A percentile compares a stretch with the other conserved stretches of the same genome.
Conservation (phyloP, 1,140 invertebrate genomes). For the Anastrepha obliqua region DNA sequence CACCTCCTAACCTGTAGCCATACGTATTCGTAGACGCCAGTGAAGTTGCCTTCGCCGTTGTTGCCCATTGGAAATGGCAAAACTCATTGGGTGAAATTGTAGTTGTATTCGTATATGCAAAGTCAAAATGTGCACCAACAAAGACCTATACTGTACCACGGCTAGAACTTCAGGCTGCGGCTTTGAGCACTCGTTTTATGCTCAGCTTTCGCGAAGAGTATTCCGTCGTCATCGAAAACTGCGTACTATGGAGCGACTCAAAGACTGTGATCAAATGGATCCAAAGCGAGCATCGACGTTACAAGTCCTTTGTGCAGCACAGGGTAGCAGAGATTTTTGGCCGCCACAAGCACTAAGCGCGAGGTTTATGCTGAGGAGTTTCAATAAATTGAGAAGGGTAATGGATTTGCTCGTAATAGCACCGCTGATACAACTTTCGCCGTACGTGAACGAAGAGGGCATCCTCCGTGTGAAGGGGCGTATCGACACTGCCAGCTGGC, state of each 20-base stretch:
- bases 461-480: too few relatives aligned
- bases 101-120: conserved; percentile 55
- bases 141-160: neutral
- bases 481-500: neutral
- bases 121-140: conserved; percentile 55
- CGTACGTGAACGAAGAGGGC: too few relatives aligned
- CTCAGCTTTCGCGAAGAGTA: conserved; percentile 20
- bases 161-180: neutral
- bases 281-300: neutral
- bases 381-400: too few relatives aligned
- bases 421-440: too few relatives aligned
- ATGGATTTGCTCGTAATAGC: too few relatives aligned
- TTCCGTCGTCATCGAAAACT: neutral
- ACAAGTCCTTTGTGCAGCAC: conserved; percentile 62
- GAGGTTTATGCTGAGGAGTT: too few relatives aligned
- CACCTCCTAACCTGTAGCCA: neutral
- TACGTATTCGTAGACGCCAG: neutral
- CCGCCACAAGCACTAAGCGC: neutral
- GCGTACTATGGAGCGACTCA: neutral
- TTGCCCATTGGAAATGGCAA: conserved; percentile 60
- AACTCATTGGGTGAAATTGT: conserved; percentile 62
- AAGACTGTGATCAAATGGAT: conserved; percentile 49
- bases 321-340: conserved; percentile 56
- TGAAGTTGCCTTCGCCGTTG: conserved; percentile 55
- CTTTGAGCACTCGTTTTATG: conserved; percentile 59